Conservation (phyloP, 2,113 vertebrate species). For the Glaucidium brasilianum region DNA sequence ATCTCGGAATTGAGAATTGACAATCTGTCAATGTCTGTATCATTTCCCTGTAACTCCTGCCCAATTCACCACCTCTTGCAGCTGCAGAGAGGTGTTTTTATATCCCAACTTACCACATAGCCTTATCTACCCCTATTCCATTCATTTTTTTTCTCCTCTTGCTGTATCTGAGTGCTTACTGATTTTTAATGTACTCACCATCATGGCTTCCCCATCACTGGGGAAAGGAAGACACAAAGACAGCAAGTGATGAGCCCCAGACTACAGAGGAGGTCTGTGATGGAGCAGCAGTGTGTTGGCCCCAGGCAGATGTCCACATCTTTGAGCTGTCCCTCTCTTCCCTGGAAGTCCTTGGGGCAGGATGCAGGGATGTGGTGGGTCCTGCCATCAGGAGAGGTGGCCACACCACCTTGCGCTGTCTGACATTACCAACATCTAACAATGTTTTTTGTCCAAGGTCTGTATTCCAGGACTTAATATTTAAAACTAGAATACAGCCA, state of each 20-base stretch:
- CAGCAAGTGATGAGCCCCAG: neutral
- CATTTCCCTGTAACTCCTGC: neutral
- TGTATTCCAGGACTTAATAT: neutral
- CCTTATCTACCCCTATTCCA: neutral
- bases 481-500: neutral
- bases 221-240: neutral
- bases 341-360: neutral
- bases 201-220: rapidly evolving
- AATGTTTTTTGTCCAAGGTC: neutral
- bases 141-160: neutral
- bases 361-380: rapidly evolving
- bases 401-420: neutral
- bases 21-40: neutral
- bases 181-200: neutral
- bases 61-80: neutral
- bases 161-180: neutral
- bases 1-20: no score
- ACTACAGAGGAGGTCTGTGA: neutral
- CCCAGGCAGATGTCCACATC: no score
- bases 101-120: neutral
- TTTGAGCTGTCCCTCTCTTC: neutral
- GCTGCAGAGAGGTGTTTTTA: neutral
- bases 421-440: neutral
- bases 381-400: neutral
- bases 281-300: neutral